phyloP scores from a whole-genome alignment of 2,888 invertebrate species.

The Campopleginae sp. region DNA sequence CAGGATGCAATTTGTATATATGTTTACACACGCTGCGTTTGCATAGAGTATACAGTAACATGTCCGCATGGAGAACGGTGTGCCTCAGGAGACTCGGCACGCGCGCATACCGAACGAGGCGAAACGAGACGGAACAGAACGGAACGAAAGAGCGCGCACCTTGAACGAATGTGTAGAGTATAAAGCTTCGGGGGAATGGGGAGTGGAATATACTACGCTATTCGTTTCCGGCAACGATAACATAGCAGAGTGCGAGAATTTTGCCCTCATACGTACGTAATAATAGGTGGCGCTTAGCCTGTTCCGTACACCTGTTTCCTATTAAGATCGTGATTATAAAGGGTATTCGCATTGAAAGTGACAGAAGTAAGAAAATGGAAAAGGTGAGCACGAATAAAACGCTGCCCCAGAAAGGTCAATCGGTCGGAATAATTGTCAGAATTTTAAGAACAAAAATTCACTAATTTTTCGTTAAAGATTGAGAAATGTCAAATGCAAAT shows the following conservation, averaged over 20 bases:
- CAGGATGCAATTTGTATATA: neutral
- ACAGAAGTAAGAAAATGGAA: neutral
- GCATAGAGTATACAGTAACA: neutral
- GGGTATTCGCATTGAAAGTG: slow-evolving; percentile 1
- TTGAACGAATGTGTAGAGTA: slow-evolving; percentile 47
- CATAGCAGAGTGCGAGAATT: slow-evolving; percentile 26
- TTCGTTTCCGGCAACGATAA: slow-evolving; percentile 23
- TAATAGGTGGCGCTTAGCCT: slow-evolving; percentile 17
- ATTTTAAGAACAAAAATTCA: neutral
- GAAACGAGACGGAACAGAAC: slow-evolving; percentile 72
- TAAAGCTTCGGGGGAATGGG: slow-evolving; percentile 17
- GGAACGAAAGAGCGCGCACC: slow-evolving; percentile 68
- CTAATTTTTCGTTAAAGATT: neutral
- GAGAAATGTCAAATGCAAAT: neutral
- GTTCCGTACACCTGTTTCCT: slow-evolving; percentile 28
- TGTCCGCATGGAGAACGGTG: slow-evolving; percentile 38
- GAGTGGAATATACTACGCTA: slow-evolving; percentile 16
- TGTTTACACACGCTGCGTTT: neutral
- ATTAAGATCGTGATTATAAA: slow-evolving; percentile 23
- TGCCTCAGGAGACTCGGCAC: slow-evolving; percentile 50
- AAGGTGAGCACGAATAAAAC: neutral
- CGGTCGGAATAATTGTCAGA: neutral
- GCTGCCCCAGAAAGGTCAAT: neutral
- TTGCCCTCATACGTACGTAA: slow-evolving; percentile 27
- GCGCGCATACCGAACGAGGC: slow-evolving; percentile 65